Evolutionary conservation across 2,888 invertebrate species (phyloP), one percentile per base, ranked within the genome.

Genomic region (Caenorhabditis macrosperma): DNA sequence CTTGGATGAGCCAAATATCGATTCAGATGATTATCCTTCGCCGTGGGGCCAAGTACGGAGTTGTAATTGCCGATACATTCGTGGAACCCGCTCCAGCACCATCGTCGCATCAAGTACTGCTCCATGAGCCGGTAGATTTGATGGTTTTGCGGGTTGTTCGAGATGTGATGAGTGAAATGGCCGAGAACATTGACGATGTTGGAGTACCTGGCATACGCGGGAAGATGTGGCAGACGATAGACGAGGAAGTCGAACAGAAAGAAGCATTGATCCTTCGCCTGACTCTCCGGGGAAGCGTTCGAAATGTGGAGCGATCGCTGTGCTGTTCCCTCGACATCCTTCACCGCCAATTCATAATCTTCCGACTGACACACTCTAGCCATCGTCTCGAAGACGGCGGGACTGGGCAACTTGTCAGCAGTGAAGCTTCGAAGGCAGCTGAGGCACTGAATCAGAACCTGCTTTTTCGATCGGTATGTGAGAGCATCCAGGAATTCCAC

Each of bases 401-500:
- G 84, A 26, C 82, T 81, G 17, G 82, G 81, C 26, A 78, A 35
- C 12, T 48, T 55, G 0, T 66, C 81, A 1, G 24, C 30, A 1
- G 30, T 24, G 17, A 59, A 71, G 2, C 1, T 46, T 17, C 75
- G 33, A 9, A 68, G 57, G 22, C 30, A 48, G 4, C 26, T 44
- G 17, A 63, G 71, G 28, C 54, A 55, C 0, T 69, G 57, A 0
- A 6, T 20, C 9, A 85, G 38, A 1, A 86, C 35, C 9, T 66
- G 48, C 44, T 82, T 66, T 59, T 86, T 87, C 4, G 87, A 83
- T 52, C 85, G 82, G 54, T 85, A 71, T 1, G 88, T 86, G 38
- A 88, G 57, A 0, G 87, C 82, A n/a, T 88, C 87, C 30, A 88
- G 74, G 17, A 86, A 79, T 35, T 82, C 76, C 3, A 60, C 38